Conservation (phyloP, 2,797 vertebrate species). For the Fistularia tabacaria region DNA sequence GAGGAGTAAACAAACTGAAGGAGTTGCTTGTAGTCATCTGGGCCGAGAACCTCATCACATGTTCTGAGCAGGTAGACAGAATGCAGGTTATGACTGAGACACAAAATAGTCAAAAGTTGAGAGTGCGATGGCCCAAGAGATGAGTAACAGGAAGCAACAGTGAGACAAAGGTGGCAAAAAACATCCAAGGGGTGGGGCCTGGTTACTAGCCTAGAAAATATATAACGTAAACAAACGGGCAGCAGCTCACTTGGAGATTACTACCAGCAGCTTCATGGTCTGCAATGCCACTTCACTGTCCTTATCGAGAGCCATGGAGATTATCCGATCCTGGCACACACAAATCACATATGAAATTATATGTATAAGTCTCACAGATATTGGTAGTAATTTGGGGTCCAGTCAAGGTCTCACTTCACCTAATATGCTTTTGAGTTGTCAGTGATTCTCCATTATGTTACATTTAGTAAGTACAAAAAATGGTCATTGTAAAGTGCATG, state of each 20-base stretch:
- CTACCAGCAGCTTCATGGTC: constrained; percentile 85
- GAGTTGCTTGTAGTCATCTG: constrained; percentile 80
- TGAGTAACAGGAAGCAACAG: not conserved
- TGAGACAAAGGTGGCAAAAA: not conserved
- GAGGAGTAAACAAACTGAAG: constrained; percentile 85
- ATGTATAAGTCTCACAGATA: too few relatives aligned
- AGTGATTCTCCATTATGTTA: too few relatives aligned
- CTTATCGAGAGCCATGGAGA: constrained; percentile 92
- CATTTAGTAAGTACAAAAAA: too few relatives aligned
- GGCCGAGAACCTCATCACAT: constrained; percentile 76
- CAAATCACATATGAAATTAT: constrained; percentile 18
- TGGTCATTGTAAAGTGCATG: too few relatives aligned
- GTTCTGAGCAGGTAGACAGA: constrained; percentile 64
- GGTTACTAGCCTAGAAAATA: too few relatives aligned
- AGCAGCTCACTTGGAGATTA: constrained; percentile 83
- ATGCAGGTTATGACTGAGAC: not conserved
- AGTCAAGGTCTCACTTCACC: too few relatives aligned
- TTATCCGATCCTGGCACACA: constrained; percentile 81
- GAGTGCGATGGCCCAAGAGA: too few relatives aligned
- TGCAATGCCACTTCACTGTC: constrained; percentile 90
- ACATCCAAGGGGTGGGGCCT: not conserved
- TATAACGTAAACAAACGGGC: too few relatives aligned
- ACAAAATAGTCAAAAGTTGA: too few relatives aligned
- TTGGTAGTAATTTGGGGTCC: too few relatives aligned
- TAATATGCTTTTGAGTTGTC: too few relatives aligned